Base-by-base conservation (phyloP, 2,113 vertebrate genomes). In the Osmerus eperlanus region DNA sequence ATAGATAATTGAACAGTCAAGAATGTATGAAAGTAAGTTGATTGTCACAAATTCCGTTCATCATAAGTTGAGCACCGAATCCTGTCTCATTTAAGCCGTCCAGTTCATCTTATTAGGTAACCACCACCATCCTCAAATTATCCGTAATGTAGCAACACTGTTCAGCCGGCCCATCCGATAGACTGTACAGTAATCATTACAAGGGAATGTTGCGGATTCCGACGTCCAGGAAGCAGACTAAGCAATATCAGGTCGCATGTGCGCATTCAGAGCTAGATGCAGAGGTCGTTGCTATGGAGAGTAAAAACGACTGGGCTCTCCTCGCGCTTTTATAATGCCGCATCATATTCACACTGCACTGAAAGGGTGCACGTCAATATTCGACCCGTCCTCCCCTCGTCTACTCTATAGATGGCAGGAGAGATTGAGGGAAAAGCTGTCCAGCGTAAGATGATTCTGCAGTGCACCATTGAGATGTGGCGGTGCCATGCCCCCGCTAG, bases 201-300 rank as follows among this genome's bases (percentile, higher is more conserved):
- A 12, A 2, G 12, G 12, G 41, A 15, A 51, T 47, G n/a, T 14
- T 65, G 36, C 64, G 47, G 64, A 47, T 19, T 51, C 64, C 3
- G 12, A 47, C 14, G 32, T 64, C 16, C 32, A 47, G 62, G 32
- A 29, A 64, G 62, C 12, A 25, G n/a, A 25, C 21, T 52, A 47
- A 32, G 72, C 63, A 53, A 59, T 11, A 74, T 69, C 54, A 51
- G 23, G 15, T 29, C 7, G 55, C 29, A 65, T 51, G 21, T 47
- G 58, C 32, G 36, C 18, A 61, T 47, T 36, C 70, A 28, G 47
- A 53, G 62, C 21, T 29, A 4, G 47, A 61, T 47, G 51, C 70
- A 28, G 47, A 53, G 62, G 29, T 41, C 9, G 47, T 16, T 5
- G 7, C 36, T 55, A 32, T 71, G 59, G 59, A 71, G 36, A 61